Evolutionary conservation across 2,113 vertebrate species (phyloP), one percentile per base, ranked within the genome.

Genomic region (Eolophus roseicapilla): DNA sequence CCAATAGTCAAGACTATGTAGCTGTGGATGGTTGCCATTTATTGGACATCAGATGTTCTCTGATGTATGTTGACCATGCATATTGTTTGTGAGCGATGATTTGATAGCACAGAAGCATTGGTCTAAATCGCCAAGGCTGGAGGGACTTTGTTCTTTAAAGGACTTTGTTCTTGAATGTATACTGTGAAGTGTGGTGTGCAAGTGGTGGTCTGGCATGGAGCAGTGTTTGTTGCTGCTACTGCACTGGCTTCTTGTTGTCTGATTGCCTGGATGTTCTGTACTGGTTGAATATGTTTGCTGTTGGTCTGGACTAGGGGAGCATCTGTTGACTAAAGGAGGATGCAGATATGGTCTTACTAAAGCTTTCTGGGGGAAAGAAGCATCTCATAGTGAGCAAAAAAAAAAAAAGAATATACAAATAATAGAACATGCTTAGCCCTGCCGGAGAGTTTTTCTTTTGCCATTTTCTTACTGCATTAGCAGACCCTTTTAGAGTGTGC

Each of bases 221-320:
- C 10, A 46, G 37, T 14, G 17, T 21, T 44, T 57, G 41, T 44
- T 55, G 43, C 44, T 68, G 62, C 62, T 60, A 2, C 33, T 44
- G 37, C 49, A 17, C 37, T 62, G 35, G 33, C 44, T 81, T 41
- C 17, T 46, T 23, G 12, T 35, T 1, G 0, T 39, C 41, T 9
- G 10, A 2, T 47, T 43, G 25, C 47, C 13, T 69, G 47, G 16
- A 3, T 78, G 9, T 44, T 0, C 0, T 55, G n/a, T 39, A 7
- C 28, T 46, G 43, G 10, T 71, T 79, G 67, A 33, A 41, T 57
- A 53, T 50, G n/a, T 44, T 27, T 78, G 27, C 63, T 76, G 3
- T n/a, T 82, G 82, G 9, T 82, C 33, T 69, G 63, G 47, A 18
- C 27, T 37, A 46, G 17, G 21, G n/a, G 23, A 77, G n/a, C n/a